These are phyloP conservation scores for Leistus spinibarbis DNA, from an alignment of 2,888 invertebrate genomes.

Conservation along the genomic window DNA sequence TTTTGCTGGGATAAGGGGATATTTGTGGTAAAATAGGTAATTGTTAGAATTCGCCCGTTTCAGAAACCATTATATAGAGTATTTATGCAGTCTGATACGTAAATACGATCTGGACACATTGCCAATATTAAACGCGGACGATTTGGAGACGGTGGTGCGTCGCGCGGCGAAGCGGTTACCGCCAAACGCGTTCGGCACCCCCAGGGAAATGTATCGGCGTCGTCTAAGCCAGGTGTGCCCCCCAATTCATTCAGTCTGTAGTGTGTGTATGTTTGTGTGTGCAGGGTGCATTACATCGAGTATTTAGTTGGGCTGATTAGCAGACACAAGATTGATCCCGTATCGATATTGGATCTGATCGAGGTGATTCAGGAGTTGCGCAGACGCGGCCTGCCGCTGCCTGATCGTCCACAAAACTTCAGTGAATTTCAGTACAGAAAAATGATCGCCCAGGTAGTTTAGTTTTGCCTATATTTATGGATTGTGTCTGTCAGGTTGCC, in stretches of 20 bases:
- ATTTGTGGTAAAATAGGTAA: neutral
- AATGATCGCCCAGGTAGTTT: conserved; percentile 82
- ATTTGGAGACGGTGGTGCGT: conserved; percentile 80
- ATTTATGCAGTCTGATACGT: conserved; percentile 79
- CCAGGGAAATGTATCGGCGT: conserved; percentile 68
- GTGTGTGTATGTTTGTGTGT: conserved; percentile 53
- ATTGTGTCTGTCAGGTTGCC: conserved; percentile 32
- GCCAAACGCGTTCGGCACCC: conserved; percentile 76
- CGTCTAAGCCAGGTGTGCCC: conserved; percentile 66
- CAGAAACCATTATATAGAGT: conserved; percentile 91
- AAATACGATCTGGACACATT: conserved; percentile 76
- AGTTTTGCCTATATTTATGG: neutral
- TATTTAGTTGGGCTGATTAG: conserved; percentile 90
- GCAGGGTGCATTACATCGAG: conserved; percentile 93
- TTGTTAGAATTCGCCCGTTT: conserved; percentile 48
- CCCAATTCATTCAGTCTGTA: conserved; percentile 11
- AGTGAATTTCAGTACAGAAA: conserved; percentile 83
- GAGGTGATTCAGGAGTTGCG: conserved; percentile 88
- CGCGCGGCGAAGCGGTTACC: conserved; percentile 76
- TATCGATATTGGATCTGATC: conserved; percentile 83
- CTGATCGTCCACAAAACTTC: conserved; percentile 81
- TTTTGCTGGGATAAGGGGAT: too few relatives aligned
- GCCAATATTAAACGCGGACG: conserved; percentile 75
- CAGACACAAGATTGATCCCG: conserved; percentile 83
- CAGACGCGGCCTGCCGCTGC: conserved; percentile 82